Evolutionary conservation across 1,140 invertebrate genomes (phyloP).

Genomic region (Pseudoatta argentina): DNA sequence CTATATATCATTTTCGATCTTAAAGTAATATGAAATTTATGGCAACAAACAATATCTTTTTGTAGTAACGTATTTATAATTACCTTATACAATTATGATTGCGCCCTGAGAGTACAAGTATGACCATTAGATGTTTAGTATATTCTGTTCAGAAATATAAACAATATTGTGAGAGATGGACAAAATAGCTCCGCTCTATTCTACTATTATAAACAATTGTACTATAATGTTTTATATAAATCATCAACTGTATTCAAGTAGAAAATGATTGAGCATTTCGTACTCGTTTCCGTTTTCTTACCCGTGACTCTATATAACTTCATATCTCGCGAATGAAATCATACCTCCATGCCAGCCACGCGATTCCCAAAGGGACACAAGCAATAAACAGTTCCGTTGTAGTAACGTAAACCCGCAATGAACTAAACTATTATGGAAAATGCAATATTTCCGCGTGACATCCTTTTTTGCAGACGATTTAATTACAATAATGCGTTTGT

Average conservation of each 20-base stretch:
- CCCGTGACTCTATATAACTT: not conserved
- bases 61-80: no score
- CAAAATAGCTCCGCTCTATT: not conserved
- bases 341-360: not conserved
- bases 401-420: slow-evolving; percentile 18
- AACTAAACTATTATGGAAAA: slow-evolving; percentile 23
- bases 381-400: slow-evolving; percentile 20
- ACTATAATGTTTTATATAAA: not conserved
- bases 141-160: no score
- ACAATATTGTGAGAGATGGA: not conserved
- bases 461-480: not conserved
- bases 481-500: not conserved
- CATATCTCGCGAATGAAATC: slow-evolving; percentile 16
- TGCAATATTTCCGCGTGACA: slow-evolving; percentile 24
- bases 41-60: no score
- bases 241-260: not conserved
- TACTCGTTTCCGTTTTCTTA: not conserved
- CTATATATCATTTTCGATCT: no score
- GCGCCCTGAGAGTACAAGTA: no score
- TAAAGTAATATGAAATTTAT: no score
- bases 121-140: no score
- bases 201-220: not conserved
- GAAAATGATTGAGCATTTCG: not conserved
- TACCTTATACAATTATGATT: no score
- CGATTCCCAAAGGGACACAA: slow-evolving; percentile 39